Conservation (phyloP, 2,113 vertebrate genomes). For the Python bivittatus region DNA sequence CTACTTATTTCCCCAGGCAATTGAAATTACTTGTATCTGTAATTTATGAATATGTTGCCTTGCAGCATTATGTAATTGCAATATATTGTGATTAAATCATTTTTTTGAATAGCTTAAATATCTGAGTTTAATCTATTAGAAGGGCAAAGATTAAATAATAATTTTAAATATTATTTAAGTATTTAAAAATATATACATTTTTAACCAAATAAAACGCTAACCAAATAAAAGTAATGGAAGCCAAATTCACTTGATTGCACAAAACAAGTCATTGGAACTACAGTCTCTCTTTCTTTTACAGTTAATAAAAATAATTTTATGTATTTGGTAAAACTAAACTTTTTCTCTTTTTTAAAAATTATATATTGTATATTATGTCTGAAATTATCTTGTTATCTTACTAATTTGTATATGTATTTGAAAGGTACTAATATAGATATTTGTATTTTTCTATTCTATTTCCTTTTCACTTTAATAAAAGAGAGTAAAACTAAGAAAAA, state of each 20-base stretch:
- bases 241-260: background rate
- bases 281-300: constrained; percentile 13
- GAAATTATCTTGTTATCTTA: background rate
- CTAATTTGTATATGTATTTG: background rate
- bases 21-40: background rate
- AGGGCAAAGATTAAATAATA: background rate
- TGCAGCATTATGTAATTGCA: background rate
- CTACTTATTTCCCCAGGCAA: background rate
- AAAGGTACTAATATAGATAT: background rate
- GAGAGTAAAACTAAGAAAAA: constrained; percentile 14
- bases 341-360: background rate
- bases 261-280: background rate
- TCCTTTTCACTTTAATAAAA: constrained; percentile 13
- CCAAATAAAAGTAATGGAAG: background rate
- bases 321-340: background rate
- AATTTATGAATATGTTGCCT: background rate
- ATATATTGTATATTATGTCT: background rate
- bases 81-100: background rate
- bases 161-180: background rate
- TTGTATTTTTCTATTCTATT: background rate
- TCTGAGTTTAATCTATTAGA: background rate
- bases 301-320: constrained; percentile 12
- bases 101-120: background rate
- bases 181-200: background rate
- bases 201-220: background rate